These are phyloP conservation scores for Drosophila ercepeae DNA, from an alignment of 1,140 invertebrate species.

Conservation along the genomic window DNA sequence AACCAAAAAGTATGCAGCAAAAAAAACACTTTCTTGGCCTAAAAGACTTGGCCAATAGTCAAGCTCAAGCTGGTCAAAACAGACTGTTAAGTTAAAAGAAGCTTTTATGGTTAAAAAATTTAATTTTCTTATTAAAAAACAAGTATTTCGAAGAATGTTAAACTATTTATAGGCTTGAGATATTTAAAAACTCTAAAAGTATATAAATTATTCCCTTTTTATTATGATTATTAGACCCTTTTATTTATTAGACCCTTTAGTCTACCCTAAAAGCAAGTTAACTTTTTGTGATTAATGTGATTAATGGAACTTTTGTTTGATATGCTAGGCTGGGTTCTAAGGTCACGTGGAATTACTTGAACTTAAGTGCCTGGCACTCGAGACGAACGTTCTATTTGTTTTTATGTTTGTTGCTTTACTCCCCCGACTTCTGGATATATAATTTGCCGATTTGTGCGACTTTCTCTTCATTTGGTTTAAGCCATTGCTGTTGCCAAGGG, in stretches of 20 bases:
- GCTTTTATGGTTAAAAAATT: background rate
- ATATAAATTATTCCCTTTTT: too few relatives aligned
- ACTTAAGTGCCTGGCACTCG: conserved; percentile 7
- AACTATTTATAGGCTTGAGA: too few relatives aligned
- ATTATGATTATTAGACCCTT: too few relatives aligned
- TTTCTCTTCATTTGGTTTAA: background rate
- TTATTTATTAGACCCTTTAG: too few relatives aligned
- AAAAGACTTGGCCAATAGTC: background rate
- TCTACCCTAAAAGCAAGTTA: too few relatives aligned
- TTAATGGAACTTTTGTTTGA: background rate
- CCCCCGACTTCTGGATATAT: background rate
- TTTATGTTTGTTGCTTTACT: conserved; percentile 6
- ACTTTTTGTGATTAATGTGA: background rate
- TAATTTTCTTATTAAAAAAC: background rate
- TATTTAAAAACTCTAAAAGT: too few relatives aligned
- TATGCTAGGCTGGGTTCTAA: background rate
- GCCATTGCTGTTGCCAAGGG: background rate
- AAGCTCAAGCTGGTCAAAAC: background rate
- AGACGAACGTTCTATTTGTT: conserved; percentile 27
- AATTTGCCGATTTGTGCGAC: background rate
- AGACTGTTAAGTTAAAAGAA: background rate
- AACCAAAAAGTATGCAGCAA: background rate
- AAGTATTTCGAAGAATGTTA: too few relatives aligned
- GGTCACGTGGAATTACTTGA: conserved; percentile 22
- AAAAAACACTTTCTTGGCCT: background rate